These are phyloP conservation scores for Fistularia tabacaria DNA, from an alignment of 2,797 vertebrate genomes.

Conservation along the genomic window DNA sequence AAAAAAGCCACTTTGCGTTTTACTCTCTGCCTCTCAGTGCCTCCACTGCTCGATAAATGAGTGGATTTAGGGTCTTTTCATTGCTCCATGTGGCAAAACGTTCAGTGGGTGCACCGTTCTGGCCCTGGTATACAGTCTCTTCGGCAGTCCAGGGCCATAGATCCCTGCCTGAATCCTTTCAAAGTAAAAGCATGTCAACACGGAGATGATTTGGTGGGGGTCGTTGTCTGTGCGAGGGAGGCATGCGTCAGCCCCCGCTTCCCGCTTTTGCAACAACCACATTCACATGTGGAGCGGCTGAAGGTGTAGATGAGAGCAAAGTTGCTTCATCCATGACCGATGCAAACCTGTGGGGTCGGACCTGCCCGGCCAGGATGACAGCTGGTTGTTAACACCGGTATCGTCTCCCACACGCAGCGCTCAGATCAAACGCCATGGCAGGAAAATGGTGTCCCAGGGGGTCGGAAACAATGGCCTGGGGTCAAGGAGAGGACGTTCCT, in stretches of 20 bases:
- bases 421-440: too few relatives aligned
- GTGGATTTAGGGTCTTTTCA: conserved; percentile 21
- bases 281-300: conserved; percentile 7
- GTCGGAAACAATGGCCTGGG: conserved; percentile 16
- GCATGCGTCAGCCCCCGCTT: conserved; percentile 52
- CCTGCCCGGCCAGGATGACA: conserved; percentile 45
- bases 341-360: conserved; percentile 31
- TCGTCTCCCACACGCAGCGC: conserved; percentile 42
- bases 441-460: too few relatives aligned
- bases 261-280: conserved; percentile 30
- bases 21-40: conserved; percentile 7
- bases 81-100: conserved; percentile 55
- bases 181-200: too few relatives aligned
- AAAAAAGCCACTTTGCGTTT: conserved; percentile 23
- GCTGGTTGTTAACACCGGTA: conserved; percentile 62
- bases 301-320: conserved; percentile 8
- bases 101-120: conserved; percentile 32
- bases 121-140: conserved; percentile 11
- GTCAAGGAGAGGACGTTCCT: not conserved
- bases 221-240: not conserved
- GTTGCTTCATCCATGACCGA: conserved; percentile 43
- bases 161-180: too few relatives aligned
- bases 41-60: conserved; percentile 35
- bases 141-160: too few relatives aligned
- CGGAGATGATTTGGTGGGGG: too few relatives aligned